Base-by-base conservation (phyloP, 1,140 invertebrate genomes). In the Cyclina sinensis region DNA sequence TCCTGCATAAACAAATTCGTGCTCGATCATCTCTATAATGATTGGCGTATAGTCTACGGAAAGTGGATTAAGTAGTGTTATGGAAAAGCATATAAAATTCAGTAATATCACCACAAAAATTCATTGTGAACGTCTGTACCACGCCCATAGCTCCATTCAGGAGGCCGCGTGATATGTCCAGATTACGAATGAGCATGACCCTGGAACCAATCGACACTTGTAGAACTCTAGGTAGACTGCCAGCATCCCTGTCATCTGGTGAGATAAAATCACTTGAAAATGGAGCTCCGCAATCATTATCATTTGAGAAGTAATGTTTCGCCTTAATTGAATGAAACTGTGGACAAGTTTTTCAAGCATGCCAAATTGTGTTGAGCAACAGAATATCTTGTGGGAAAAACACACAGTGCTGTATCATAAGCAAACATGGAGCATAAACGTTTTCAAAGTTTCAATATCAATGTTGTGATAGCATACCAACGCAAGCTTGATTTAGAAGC, bases 61-160 rank as follows among this genome's bases (percentile, higher is more conserved):
- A n/a, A n/a, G n/a, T n/a, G n/a, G n/a, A n/a, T n/a, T n/a, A n/a
- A n/a, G n/a, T n/a, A n/a, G n/a, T n/a, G n/a, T n/a, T n/a, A n/a
- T n/a, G n/a, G n/a, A n/a, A n/a, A n/a, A n/a, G n/a, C 14, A 78
- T 24, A 78, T 9, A 24, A 78, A 78, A 46, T 4, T 51, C 37
- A 12, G 27, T 11, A 46, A 78, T 46, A 78, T 78, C 27, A 3
- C 39, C 39, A n/a, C 3, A 16, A 35, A 18, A 24, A 46, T 46
- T 30, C 11, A 2, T 48, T 21, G 7, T 14, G n/a, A 78, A 4
- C 11, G 12, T 27, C 3, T 78, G 5, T 46, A 78, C 39, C n/a
- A 39, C 48, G 11, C 74, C 74, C 12, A 78, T 78, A 30, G 74
- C 74, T 12, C 74, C 74, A 78, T 78, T 78, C 14, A 78, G 37